Evolutionary conservation across 2,888 invertebrate species (phyloP), one percentile per base, ranked within the genome.

Genomic region (Elmis aenea): DNA sequence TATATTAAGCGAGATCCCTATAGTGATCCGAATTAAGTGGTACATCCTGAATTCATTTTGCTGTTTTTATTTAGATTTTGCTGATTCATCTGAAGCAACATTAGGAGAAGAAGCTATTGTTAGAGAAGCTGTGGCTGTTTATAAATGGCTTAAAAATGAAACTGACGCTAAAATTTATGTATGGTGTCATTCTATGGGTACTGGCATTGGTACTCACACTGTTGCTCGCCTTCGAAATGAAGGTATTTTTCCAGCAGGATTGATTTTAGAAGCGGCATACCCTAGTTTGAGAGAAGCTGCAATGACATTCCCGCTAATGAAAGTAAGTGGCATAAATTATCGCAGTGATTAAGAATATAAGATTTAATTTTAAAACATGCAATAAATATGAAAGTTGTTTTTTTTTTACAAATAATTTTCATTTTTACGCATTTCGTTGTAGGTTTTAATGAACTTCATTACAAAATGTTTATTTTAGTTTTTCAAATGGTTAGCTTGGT

Each of bases 151-250:
- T 2, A 5, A 3, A 1, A 52, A 48, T 11, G 53, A 48, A 26
- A 55, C 57, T 4, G 27, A 48, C 8, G 45, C 53, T 8, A 50
- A 49, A 5, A 59, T 66, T 39, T 65, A 57, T 45, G 44, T 66
- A 25, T 66, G 64, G 64, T 64, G 62, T 1, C 65, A 65, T 41
- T 66, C 66, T 2, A 36, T 66, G 28, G 66, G 66, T 0, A 50
- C 62, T 12, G 55, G 62, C 13, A 36, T 66, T 38, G 58, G 59
- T 5, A 51, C 61, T n/a, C 52, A 53, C 22, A 59, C 60, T 2
- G 32, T 55, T 8, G 45, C 54, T 9, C 35, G 37, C 16, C 33
- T 64, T n/a, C 33, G 45, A 9, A 35, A 46, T 2, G 18, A 38
- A 5, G 32, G 45, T 18, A 25, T 50, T 3, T 29, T 34, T 16